Evolutionary conservation across 2,113 vertebrate genomes (phyloP).

Genomic region (Corythornis vintsioides): DNA sequence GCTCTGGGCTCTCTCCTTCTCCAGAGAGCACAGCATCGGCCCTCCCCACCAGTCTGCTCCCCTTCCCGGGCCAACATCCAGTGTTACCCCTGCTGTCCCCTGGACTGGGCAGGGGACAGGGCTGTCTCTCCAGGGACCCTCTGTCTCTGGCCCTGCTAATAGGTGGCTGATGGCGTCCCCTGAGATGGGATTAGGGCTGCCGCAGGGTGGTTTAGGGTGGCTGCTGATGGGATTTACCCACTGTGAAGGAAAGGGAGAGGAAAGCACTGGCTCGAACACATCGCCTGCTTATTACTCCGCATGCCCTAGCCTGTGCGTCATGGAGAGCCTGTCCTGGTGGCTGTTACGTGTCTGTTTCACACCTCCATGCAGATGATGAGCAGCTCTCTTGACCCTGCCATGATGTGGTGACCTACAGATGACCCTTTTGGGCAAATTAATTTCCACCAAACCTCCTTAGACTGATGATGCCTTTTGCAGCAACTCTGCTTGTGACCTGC

Average conservation of each 20-base stretch:
- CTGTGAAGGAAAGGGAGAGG: background rate
- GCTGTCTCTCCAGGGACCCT: rapidly evolving
- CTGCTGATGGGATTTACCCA: constrained; percentile 38
- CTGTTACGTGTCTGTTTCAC: background rate
- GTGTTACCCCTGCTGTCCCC: background rate
- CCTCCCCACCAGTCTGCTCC: background rate
- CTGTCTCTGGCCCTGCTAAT: rapidly evolving
- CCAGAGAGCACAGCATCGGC: rapidly evolving
- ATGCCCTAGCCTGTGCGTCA: background rate
- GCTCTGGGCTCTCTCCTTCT: background rate
- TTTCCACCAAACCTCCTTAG: background rate
- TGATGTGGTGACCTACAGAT: background rate
- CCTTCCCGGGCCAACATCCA: background rate
- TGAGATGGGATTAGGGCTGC: background rate
- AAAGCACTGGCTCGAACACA: background rate
- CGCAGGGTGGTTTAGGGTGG: background rate
- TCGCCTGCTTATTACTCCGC: background rate
- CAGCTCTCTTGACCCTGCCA: background rate
- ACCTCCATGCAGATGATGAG: background rate
- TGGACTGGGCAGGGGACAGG: rapidly evolving
- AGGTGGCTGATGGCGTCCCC: background rate
- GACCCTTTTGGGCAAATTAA: background rate
- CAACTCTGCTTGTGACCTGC: background rate
- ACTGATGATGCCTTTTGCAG: background rate
- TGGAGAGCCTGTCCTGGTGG: background rate